Base-by-base conservation (phyloP, 2,888 invertebrate species). In the Notocelia uddmanniana region DNA sequence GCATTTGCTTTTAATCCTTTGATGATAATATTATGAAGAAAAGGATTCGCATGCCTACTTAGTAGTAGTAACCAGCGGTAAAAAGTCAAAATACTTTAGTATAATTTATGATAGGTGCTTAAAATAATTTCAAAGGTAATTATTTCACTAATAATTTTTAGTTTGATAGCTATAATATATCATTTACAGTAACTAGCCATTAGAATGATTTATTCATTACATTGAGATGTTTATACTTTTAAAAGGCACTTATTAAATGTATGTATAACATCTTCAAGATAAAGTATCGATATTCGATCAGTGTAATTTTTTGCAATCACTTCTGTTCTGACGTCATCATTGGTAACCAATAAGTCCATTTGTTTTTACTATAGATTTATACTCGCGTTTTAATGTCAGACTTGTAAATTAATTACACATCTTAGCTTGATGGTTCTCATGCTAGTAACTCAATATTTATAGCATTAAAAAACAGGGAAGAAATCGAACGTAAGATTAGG, bases 401-500 rank as follows among this genome's bases (percentile, higher is more conserved):
- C 9, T 15, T 41, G 41, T 21, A 15, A 37, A 10, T 45, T 41
- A 45, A 10, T 23, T 23, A 26, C 10, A 3, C 9, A 34, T 11
- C 13, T 3, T 34, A 5, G 45, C 18, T 26, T 13, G 23, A 26
- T 45, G 23, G 3, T 45, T 23, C 10, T 60, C 3, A 15, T 45
- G 11, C 45, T 1, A 23, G n/a, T n/a, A 13, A 34, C 13, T 1
- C 3, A 37, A 55, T 54, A 55, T 50, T 55, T 21, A 26, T 18
- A 34, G 8, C 21, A 19, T 11, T 15, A 48, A 37, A 37, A 45
- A 10, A 6, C n/a, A n/a, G n/a, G 18, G 48, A 23, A 37, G 77
- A 73, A 74, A 79, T 81, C 80, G 79, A 83, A 77, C 76, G 76
- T 74, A 78, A 81, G 77, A 83, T 85, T 78, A 81, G 76, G 78